These are phyloP conservation scores for Dipodomys merriami DNA, from an alignment of 2,113 vertebrate species.

Conservation along the genomic window DNA sequence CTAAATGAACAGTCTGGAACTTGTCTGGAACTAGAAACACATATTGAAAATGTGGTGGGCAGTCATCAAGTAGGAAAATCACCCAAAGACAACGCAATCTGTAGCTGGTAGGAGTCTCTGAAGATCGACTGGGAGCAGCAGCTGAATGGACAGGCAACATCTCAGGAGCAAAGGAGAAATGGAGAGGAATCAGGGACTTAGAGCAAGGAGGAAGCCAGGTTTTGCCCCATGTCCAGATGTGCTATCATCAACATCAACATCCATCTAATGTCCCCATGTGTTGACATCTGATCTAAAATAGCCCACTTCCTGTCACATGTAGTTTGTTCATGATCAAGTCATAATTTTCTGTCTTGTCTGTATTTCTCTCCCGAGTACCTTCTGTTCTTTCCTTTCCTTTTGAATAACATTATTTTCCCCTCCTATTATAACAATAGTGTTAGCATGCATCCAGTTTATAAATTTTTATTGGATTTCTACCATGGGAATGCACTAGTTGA, in stretches of 20 bases:
- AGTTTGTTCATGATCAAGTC: conserved; percentile 41
- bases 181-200: conserved; percentile 13
- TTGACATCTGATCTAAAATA: not conserved
- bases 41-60: conserved; percentile 51
- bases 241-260: not conserved
- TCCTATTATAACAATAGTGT: conserved; percentile 7
- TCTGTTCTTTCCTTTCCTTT: conserved; percentile 43
- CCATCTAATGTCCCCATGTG: not conserved
- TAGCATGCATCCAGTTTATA: not conserved
- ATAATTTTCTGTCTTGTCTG: conserved; percentile 40
- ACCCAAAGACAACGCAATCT: conserved; percentile 75
- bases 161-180: conserved; percentile 53
- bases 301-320: not conserved
- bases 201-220: not conserved
- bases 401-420: conserved; percentile 5
- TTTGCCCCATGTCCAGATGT: not conserved
- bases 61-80: conserved; percentile 51
- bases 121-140: not conserved
- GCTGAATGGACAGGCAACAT: conserved; percentile 48
- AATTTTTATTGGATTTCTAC: conserved; percentile 39
- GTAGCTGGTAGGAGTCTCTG: conserved; percentile 78
- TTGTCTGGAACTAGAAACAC: conserved; percentile 69
- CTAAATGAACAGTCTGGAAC: conserved; percentile 73
- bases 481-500: not conserved
- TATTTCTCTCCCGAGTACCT: conserved; percentile 10